phyloP scores from a whole-genome alignment of 1,140 invertebrate species.

The Bombus waltoni region DNA sequence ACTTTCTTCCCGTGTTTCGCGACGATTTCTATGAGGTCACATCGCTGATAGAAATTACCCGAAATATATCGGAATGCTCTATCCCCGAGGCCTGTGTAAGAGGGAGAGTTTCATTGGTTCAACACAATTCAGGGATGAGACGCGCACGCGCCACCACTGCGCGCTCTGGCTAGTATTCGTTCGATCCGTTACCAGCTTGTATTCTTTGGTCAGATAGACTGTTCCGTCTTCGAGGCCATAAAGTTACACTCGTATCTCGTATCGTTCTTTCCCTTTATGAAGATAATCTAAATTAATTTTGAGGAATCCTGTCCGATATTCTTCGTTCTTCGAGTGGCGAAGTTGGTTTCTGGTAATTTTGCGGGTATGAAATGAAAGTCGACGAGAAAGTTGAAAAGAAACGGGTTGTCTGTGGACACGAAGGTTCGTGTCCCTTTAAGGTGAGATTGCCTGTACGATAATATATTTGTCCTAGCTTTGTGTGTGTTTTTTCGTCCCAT shows the following conservation, averaged over 20 bases:
- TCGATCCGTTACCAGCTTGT: conserved; percentile 62
- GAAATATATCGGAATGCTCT: conserved; percentile 48
- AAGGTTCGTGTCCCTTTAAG: conserved; percentile 41
- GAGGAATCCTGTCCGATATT: too few relatives aligned
- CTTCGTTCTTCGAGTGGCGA: not conserved
- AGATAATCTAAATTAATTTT: not conserved
- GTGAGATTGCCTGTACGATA: conserved; percentile 26
- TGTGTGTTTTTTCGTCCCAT: conserved; percentile 18
- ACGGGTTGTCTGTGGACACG: not conserved
- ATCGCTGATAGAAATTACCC: conserved; percentile 33
- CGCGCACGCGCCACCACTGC: conserved; percentile 56
- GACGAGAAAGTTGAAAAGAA: not conserved
- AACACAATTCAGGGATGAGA: conserved; percentile 44
- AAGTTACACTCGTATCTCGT: not conserved
- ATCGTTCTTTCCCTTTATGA: not conserved
- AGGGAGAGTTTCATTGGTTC: conserved; percentile 49
- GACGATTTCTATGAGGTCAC: not conserved
- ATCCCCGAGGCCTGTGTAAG: conserved; percentile 18
- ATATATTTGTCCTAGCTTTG: not conserved
- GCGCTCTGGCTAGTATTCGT: conserved; percentile 56
- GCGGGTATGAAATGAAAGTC: too few relatives aligned
- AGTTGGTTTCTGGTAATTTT: not conserved
- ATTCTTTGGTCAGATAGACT: conserved; percentile 51
- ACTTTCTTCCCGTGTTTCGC: not conserved
- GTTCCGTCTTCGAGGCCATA: conserved; percentile 54